A percentile compares a stretch with the other conserved stretches of the same genome.
Evolutionary conservation across 2,888 invertebrate genomes (phyloP).

Genomic region (Cepaea hortensis): DNA sequence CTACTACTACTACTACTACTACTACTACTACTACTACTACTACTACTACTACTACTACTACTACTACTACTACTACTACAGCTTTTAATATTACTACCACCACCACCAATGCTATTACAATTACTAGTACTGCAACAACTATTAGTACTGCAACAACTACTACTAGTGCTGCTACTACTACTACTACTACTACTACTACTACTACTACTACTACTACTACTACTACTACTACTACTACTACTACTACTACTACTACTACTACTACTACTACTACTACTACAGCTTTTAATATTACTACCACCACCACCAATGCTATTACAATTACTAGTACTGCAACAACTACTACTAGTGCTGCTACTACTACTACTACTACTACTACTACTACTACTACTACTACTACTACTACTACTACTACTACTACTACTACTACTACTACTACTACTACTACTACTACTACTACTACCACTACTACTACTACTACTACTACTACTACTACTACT

Average conservation of each 20-base stretch:
- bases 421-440: slow-evolving; percentile 23
- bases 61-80: too few species aligned
- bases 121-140: too few species aligned
- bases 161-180: background rate
- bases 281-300: too few species aligned
- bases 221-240: slow-evolving; percentile 25
- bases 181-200: slow-evolving; percentile 22
- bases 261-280: too few species aligned
- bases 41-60: background rate
- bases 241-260: slow-evolving; percentile 23
- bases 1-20: too few species aligned
- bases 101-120: too few species aligned
- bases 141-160: background rate
- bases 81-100: too few species aligned
- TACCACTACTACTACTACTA: too few species aligned
- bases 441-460: slow-evolving; percentile 31
- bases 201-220: slow-evolving; percentile 23
- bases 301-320: too few species aligned
- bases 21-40: background rate
- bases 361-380: slow-evolving; percentile 22
- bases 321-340: too few species aligned
- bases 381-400: slow-evolving; percentile 21
- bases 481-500: slow-evolving; percentile 15
- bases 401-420: slow-evolving; percentile 25
- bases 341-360: too few species aligned